Evolutionary conservation across 2,797 vertebrate genomes (phyloP), one percentile per base, ranked within the genome.

Genomic region (Neosilurus hyrtlii): DNA sequence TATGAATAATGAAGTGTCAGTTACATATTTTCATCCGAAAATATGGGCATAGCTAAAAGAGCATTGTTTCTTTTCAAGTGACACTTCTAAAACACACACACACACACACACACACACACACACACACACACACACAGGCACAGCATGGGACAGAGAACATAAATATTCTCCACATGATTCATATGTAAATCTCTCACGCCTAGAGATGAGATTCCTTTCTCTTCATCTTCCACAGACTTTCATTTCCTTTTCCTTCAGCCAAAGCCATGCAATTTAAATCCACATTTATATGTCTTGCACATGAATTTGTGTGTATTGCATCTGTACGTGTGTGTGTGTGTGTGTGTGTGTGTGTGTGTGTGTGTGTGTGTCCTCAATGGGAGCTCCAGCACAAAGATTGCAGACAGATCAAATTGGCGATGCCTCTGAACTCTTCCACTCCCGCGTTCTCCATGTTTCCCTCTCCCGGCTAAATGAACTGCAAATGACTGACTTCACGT

Each of bases 1-100:
- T 81, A 88, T 93, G 91, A 93, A 92, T 94, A 93, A 94, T 93
- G 91, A 94, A 93, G 90, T 93, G 92, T 93, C 86, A 86, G 88
- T 91, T 91, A 92, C 89, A 89, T 91, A 92, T 91, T 92, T 91
- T 89, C 90, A 93, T 94, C 91, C 82, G 66, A 73, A 90, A 90
- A 88, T 15, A 37, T 80, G 59, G 57, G 85, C 79, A 86, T 68
- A 84, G 82, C 73, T 83, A 84, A 83, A 77, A 81, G 65, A 62
- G 79, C 37, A 80, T 30, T 61, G 22, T 68, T 59, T 57, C 52
- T 79, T 37, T 61, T 57, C 76, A 63, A 62, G 22, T 52, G 26
- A 81, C 54, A 51, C 62, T 75, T 30, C 54, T 20, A 84, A 78
- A 78, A 85, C 81, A 76, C 6, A 80, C 54, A 82, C 79, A 88